These are phyloP conservation scores for Panulirus ornatus DNA, from an alignment of 1,140 invertebrate genomes.

Conservation along the genomic window DNA sequence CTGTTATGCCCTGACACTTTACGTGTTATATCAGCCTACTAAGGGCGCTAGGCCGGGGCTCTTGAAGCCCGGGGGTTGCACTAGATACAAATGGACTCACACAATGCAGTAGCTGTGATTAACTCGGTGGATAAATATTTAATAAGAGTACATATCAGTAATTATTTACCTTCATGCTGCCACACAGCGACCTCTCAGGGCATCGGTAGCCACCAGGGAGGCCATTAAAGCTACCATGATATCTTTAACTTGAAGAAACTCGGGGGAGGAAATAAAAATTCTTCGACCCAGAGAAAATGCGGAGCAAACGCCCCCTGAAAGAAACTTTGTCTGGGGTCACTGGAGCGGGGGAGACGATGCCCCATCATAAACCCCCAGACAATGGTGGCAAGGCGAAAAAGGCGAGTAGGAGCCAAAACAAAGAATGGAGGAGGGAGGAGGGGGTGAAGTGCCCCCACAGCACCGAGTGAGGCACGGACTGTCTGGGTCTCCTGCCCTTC, in stretches of 20 bases:
- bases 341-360: conserved; percentile 46
- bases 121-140: conserved; percentile 59
- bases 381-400: conserved; percentile 19
- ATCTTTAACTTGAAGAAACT: no score
- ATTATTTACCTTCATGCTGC: conserved; percentile 36
- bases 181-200: neutral
- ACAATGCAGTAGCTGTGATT: conserved; percentile 69
- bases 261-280: no score
- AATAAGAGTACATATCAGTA: conserved; percentile 60
- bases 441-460: neutral
- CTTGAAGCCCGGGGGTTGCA: neutral
- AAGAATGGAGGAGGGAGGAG: neutral
- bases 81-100: conserved; percentile 55
- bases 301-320: conserved; percentile 38
- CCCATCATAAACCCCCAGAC: conserved; percentile 36
- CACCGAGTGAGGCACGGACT: neutral
- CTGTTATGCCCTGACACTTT: neutral
- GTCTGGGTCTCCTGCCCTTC: neutral
- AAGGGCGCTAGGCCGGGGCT: neutral
- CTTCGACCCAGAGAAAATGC: conserved; percentile 17
- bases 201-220: no score
- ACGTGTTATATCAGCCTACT: neutral
- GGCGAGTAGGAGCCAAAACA: conserved; percentile 49
- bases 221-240: no score
- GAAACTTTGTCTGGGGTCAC: conserved; percentile 47